phyloP scores from a whole-genome alignment of 2,113 vertebrate genomes.

The Alexandromys fortis region DNA sequence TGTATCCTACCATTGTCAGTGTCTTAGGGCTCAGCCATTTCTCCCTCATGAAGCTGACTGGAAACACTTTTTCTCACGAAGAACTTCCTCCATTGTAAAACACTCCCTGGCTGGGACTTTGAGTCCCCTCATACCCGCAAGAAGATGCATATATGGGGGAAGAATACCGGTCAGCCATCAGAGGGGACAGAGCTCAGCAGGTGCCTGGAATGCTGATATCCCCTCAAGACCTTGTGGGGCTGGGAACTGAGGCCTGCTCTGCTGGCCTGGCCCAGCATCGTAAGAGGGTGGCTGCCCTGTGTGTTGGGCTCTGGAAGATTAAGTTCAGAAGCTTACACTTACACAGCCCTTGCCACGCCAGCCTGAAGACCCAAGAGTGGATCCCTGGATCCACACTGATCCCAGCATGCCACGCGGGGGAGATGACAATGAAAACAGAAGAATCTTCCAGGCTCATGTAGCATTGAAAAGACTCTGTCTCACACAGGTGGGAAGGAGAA shows the following conservation, averaged over 20 bases:
- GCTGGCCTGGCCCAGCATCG: neutral
- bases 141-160: neutral
- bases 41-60: neutral
- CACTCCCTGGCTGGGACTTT: neutral
- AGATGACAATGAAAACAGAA: neutral
- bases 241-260: no score
- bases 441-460: neutral
- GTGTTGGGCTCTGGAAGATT: neutral
- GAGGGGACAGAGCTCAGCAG: neutral
- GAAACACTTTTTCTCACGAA: neutral
- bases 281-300: accelerated
- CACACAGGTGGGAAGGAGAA: neutral
- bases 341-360: no score
- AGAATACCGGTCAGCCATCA: no score
- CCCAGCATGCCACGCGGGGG: accelerated
- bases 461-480: no score
- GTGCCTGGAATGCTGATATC: neutral
- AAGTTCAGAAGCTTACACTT: no score
- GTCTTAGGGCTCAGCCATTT: neutral
- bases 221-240: neutral
- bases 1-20: neutral
- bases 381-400: neutral
- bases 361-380: no score
- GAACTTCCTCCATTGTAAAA: neutral
- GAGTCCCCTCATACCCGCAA: neutral